phyloP scores from a whole-genome alignment of 2,113 vertebrate genomes.

The Halichoerus grypus region DNA sequence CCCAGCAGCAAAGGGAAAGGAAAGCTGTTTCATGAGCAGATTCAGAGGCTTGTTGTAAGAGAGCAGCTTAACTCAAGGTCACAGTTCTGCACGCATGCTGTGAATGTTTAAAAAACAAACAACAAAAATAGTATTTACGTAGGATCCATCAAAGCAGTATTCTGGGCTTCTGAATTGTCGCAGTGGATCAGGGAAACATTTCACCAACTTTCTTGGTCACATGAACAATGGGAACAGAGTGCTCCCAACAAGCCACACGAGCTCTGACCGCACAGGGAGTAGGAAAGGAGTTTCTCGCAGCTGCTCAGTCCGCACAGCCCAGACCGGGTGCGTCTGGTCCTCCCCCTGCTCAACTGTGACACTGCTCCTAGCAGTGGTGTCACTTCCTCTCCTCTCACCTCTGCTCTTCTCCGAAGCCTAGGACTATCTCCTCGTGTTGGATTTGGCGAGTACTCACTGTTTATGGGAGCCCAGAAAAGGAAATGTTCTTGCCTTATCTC shows the following conservation, averaged over 20 bases:
- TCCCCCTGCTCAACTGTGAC: background rate
- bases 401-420: background rate
- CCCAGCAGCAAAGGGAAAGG: background rate
- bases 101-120: background rate
- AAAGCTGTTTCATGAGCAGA: background rate
- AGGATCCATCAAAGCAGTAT: conserved; percentile 21
- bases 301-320: background rate
- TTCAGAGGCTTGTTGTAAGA: background rate
- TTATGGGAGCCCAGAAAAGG: background rate
- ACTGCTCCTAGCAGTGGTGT: background rate
- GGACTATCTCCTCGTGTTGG: background rate
- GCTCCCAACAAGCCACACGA: rapidly evolving
- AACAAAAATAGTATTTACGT: background rate
- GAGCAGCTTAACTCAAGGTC: background rate
- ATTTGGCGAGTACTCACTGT: background rate
- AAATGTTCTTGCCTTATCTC: conserved; percentile 49
- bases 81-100: background rate
- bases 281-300: background rate
- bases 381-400: background rate
- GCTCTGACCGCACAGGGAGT: background rate
- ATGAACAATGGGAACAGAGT: background rate
- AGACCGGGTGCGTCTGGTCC: background rate
- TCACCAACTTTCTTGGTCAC: background rate
- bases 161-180: background rate
- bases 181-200: background rate